Base-by-base conservation (phyloP, 2,888 invertebrate genomes). In the Megalurothrips usitatus region DNA sequence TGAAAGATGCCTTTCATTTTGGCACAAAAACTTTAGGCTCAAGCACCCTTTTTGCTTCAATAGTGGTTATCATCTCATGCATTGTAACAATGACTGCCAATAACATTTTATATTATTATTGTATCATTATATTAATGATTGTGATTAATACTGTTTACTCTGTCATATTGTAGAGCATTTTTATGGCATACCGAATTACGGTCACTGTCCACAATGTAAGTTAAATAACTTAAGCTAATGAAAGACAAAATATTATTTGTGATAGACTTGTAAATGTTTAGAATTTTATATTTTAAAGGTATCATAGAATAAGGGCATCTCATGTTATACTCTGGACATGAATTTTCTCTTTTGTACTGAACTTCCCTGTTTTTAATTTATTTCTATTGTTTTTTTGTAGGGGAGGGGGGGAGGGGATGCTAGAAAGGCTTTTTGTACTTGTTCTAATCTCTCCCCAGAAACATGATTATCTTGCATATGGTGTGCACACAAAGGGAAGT, bases 31-130 rank as follows among this genome's bases (percentile, higher is more conserved):
- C 58, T 75, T 23, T 26, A 75, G 68, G 68, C 68, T 75, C 68
- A 75, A 75, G 68, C 68, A 75, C 68, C 26, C 26, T 1, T 12
- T 75, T 75, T 75, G 68, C 68, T 75, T 26, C 23, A 75, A 26
- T 75, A 75, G 68, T 75, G 68, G 68, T 75, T 75, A 26, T 75
- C 23, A 75, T 26, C 68, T 75, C 68, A 68, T 68, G 68, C 68
- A 75, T 75, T 75, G 68, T 75, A 75, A 75, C 68, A 75, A 75
- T 75, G 68, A 75, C 68, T 75, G 68, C 68, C 68, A 75, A 75
- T 75, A 75, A 75, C 68, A 75, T 75, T 75, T 75, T 75, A 75
- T 75, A 75, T 26, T 26, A 26, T 75, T 26, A 75, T 75, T 75
- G 23, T 23, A 75, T 75, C 68, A 75, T 75, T 75, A 75, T 23